Base-by-base conservation (phyloP, 2,797 vertebrate species). In the Hippopotamyrus pictus region DNA sequence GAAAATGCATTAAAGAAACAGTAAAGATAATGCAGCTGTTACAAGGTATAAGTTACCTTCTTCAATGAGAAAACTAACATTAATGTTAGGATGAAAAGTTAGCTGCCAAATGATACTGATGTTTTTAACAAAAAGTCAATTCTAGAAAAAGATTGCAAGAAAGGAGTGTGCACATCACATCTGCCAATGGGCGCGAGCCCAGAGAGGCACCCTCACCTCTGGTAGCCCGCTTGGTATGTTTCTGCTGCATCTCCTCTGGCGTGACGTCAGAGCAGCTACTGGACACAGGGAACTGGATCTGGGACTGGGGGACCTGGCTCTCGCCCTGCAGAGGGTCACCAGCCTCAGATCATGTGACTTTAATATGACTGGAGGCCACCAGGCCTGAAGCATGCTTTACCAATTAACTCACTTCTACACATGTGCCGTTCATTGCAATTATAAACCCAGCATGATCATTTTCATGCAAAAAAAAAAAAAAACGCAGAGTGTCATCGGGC, bases 241-340 rank as follows among this genome's bases (percentile, higher is more conserved):
- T 96, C 4, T 90, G 88, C 93, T 92, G 95, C 90, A 94, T 96
- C 90, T 1, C 92, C 90, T 95, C 95, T 79, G 90, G 91, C 33
- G 93, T 93, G 0, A 90, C 88, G 73, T 94, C 94, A 51, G 94
- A 96, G 54, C 94, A 94, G 51, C 96, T 94, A 86, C 96, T 97
- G 82, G 96, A 99, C 25, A 96, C 57, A 0, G 97, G 97, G 91
- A 97, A 98, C 92, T n/a, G n/a, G n/a, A 92, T 93, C 92, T 96
- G 96, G 25, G 95, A 95, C 92, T 93, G 91, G 91, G 95, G 93
- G 73, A 94, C 97, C 89, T 96, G 94, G 83, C 97, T 96, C 88
- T 97, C 98, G 91, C 98, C 98, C 98, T 99, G 92, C 41, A 91
- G 22, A 22, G 6, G 83, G 84, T 88, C 90, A 89, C 62, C 29